phyloP scores from a whole-genome alignment of 2,113 vertebrate species.

The Prunella fulvescens region DNA sequence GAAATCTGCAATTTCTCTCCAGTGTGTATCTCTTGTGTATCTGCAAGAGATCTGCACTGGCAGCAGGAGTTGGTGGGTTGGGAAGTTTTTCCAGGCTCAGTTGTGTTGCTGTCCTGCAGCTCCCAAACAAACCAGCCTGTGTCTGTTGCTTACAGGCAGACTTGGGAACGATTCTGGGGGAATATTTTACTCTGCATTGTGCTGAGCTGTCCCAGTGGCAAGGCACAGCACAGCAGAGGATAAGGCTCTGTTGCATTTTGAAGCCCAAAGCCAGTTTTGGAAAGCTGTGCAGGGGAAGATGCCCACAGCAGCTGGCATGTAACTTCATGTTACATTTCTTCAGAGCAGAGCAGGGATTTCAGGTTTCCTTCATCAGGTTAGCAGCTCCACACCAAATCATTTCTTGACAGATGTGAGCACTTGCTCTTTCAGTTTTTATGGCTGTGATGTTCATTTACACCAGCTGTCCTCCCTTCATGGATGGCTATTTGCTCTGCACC shows the following conservation, averaged over 20 bases:
- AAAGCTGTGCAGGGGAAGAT: neutral
- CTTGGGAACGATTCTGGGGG: neutral
- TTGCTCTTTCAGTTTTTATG: neutral
- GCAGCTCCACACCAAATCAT: neutral
- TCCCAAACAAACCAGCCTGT: neutral
- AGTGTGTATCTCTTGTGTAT: too few relatives aligned
- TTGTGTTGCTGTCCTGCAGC: neutral
- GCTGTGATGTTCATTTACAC: neutral
- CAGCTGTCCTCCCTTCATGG: neutral
- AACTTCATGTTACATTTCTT: neutral
- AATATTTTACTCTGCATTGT: neutral
- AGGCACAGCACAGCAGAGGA: neutral
- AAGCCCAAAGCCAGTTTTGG: neutral
- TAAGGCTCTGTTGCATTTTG: neutral
- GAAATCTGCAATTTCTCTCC: too few relatives aligned
- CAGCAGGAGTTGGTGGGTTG: neutral
- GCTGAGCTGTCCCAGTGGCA: neutral
- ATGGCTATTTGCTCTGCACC: neutral
- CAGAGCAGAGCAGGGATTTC: neutral
- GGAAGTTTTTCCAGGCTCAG: neutral
- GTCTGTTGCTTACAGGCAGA: neutral
- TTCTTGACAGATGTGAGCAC: neutral
- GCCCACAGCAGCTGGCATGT: neutral
- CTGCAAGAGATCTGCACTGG: neutral
- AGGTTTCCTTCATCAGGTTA: neutral